Conservation (phyloP, 2,888 invertebrate species). For the Camptogramma bilineatum region DNA sequence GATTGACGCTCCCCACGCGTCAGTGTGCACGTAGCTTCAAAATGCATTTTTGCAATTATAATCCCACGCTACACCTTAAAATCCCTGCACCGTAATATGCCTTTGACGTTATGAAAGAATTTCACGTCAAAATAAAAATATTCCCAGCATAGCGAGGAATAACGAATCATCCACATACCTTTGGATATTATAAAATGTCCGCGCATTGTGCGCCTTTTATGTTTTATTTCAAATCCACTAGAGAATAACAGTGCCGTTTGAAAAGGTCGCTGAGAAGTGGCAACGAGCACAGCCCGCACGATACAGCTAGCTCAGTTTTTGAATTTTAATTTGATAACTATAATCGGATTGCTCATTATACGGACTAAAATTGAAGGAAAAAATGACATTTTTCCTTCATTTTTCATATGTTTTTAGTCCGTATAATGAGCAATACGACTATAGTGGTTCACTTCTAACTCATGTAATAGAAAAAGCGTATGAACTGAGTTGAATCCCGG, state of each 20-base stretch:
- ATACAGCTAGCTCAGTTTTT: slow-evolving; percentile 4
- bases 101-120: slow-evolving; percentile 37
- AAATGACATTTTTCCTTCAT: no score
- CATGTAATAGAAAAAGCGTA: no score
- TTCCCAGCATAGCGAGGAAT: slow-evolving; percentile 33
- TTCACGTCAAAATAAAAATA: slow-evolving; percentile 28
- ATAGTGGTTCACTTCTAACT: no score
- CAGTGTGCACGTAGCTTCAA: not conserved
- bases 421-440: no score
- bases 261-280: slow-evolving; percentile 35
- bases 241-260: slow-evolving; percentile 40
- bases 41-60: not conserved
- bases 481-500: no score
- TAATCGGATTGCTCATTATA: no score
- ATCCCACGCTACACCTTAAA: not conserved
- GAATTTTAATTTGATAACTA: not conserved
- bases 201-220: slow-evolving; percentile 37
- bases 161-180: slow-evolving; percentile 40
- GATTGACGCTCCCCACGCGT: not conserved
- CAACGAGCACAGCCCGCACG: not conserved
- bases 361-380: no score
- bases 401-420: no score
- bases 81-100: not conserved
- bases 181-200: slow-evolving; percentile 38
- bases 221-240: slow-evolving; percentile 45